Conservation (phyloP, 2,797 vertebrate genomes). For the Coilia nasus region DNA sequence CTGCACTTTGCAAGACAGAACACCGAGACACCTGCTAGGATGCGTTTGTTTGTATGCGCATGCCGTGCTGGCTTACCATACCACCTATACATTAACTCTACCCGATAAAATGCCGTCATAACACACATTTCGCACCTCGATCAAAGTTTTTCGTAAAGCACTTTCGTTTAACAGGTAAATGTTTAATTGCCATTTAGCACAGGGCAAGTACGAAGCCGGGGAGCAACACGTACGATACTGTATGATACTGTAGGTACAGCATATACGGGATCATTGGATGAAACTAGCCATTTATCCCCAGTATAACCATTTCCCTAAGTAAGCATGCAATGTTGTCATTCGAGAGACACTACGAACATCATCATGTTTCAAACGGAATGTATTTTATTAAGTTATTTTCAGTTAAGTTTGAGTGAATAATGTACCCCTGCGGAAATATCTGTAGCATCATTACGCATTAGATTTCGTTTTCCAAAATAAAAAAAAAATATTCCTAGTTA, state of each 20-base stretch:
- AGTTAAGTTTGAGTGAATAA: background rate
- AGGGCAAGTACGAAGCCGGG: background rate
- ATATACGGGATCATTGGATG: background rate
- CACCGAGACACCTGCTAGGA: constrained; percentile 87
- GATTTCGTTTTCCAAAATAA: background rate
- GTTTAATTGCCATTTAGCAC: background rate
- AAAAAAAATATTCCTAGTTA: background rate
- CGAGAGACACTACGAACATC: background rate
- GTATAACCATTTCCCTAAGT: background rate
- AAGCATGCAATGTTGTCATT: background rate
- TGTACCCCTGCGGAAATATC: background rate
- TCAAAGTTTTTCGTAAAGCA: constrained; percentile 66
- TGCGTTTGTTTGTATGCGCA: constrained; percentile 87
- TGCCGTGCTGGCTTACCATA: constrained; percentile 46
- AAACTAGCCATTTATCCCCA: background rate
- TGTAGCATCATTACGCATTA: background rate
- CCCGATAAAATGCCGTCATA: constrained; percentile 17
- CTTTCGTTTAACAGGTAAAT: too few relatives aligned
- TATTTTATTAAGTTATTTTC: background rate
- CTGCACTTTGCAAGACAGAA: constrained; percentile 70
- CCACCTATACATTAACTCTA: constrained; percentile 28
- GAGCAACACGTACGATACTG: constrained; percentile 24
- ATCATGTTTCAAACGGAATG: background rate
- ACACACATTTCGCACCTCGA: constrained; percentile 53
- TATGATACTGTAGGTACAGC: constrained; percentile 20